phyloP scores from a whole-genome alignment of 2,888 invertebrate genomes.

The Hartigia nigra region DNA sequence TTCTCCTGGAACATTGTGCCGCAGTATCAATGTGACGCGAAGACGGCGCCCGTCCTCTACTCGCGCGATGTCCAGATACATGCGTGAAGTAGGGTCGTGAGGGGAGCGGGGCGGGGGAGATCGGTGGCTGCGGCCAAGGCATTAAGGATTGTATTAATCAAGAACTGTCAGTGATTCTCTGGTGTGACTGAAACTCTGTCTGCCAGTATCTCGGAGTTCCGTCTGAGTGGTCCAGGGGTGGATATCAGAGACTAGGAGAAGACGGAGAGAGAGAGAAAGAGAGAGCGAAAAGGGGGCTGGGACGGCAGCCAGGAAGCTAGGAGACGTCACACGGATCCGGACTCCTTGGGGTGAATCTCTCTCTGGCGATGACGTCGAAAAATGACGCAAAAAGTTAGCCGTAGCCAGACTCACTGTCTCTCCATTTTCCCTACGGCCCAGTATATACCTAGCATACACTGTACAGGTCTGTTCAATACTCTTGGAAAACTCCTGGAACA shows the following conservation, averaged over 20 bases:
- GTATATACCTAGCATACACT: neutral
- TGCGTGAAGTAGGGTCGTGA: neutral
- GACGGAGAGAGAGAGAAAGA: constrained; percentile 18
- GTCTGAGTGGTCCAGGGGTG: constrained; percentile 25
- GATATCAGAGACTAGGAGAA: constrained; percentile 19
- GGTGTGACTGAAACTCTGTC: constrained; percentile 27
- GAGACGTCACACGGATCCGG: constrained; percentile 52
- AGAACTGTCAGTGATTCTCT: constrained; percentile 57
- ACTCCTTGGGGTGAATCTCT: constrained; percentile 44
- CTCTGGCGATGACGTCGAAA: constrained; percentile 64
- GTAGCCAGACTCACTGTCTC: constrained; percentile 58
- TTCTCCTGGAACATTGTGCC: neutral
- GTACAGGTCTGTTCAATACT: neutral
- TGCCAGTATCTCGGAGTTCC: constrained; percentile 14
- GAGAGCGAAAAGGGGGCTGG: constrained; percentile 27
- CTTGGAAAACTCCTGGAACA: neutral
- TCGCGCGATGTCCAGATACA: constrained; percentile 16
- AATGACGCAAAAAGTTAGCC: constrained; percentile 59
- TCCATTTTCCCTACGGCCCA: constrained; percentile 30
- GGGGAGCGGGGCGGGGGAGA: too few species aligned
- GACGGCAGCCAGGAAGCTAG: constrained; percentile 34
- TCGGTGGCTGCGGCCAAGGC: constrained; percentile 27
- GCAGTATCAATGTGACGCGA: neutral
- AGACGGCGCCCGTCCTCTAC: constrained; percentile 3
- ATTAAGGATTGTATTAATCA: constrained; percentile 66